phyloP scores from a whole-genome alignment of 2,113 vertebrate species.

The Forbesichthys agassizii region DNA sequence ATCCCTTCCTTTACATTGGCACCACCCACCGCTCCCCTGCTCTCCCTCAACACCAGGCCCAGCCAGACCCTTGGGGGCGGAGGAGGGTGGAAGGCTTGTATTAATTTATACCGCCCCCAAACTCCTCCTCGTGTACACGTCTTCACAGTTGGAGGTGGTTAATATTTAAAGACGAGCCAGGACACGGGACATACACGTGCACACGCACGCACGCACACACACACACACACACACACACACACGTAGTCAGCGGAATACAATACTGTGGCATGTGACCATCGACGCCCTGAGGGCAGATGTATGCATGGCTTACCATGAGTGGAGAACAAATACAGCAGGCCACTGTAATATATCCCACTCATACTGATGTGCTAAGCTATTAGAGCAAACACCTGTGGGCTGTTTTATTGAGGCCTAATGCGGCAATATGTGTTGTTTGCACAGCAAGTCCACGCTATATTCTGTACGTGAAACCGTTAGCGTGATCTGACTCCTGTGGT shows the following conservation, averaged over 20 bases:
- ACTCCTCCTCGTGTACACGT: constrained; percentile 64
- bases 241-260: constrained; percentile 14
- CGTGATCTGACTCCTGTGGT: constrained; percentile 45
- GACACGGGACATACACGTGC: constrained; percentile 50
- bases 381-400: constrained; percentile 14
- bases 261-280: neutral
- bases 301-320: constrained; percentile 6
- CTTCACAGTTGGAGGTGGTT: constrained; percentile 76
- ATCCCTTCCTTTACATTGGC: neutral
- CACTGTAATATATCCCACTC: constrained; percentile 15
- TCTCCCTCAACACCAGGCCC: constrained; percentile 37
- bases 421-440: constrained; percentile 27
- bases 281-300: constrained; percentile 19
- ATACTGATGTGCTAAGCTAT: neutral
- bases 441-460: constrained; percentile 17
- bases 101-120: constrained; percentile 73
- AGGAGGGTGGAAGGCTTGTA: constrained; percentile 58
- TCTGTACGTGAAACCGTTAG: constrained; percentile 28
- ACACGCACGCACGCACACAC: constrained; percentile 27
- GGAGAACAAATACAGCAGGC: constrained; percentile 6
- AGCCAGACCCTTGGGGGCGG: constrained; percentile 63
- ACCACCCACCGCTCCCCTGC: constrained; percentile 13
- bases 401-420: constrained; percentile 4
- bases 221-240: constrained; percentile 9
- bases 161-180: constrained; percentile 77